Base-by-base conservation (phyloP, 2,888 invertebrate genomes). In the Cataglyphis altisquamis region DNA sequence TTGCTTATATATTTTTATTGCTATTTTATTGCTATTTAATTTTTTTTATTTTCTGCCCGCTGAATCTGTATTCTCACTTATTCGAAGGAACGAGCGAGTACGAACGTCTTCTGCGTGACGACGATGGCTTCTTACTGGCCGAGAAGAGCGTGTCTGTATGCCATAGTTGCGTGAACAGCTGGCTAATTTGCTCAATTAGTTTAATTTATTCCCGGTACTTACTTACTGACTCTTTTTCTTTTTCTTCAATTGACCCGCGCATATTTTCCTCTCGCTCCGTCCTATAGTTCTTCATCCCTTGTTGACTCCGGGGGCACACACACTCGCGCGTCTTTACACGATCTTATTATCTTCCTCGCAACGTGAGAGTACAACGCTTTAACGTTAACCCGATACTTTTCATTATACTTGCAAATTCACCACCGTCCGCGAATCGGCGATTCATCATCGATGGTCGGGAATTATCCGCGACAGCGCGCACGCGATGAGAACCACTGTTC, bases 181-280 rank as follows among this genome's bases (percentile, higher is more conserved):
- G 91, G 91, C 92, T 92, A 93, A 93, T 93, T 94, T 92, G 86
- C 91, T 92, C 93, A 92, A 94, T 94, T 93, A 92, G 91, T 92
- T 93, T 92, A 93, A 94, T 93, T 93, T 92, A 93, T 94, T 93
- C 92, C 86, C 86, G 88, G 92, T 93, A 93, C 91, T 91, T 92
- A 90, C 88, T 88, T 84, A 81, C 78, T 83, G 3, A 12, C 64
- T 84, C 70, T 45, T 62, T 70, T 62, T 68, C 15, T 29, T 48
- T 55, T 55, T 63, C 48, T 45, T 25, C 57, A 18, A 21, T 68
- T 12, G 39, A 9, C 75, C 75, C 67, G 36, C 77, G 60, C 60
- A 57, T 72, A 39, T 57, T 36, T 64, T 15, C 29, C 36, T 60
- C 75, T 82, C 80, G 55, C 8, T 62, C 70, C 60, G 18, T 60